Conservation (phyloP, 2,113 vertebrate species). For the Anhinga rufa region DNA sequence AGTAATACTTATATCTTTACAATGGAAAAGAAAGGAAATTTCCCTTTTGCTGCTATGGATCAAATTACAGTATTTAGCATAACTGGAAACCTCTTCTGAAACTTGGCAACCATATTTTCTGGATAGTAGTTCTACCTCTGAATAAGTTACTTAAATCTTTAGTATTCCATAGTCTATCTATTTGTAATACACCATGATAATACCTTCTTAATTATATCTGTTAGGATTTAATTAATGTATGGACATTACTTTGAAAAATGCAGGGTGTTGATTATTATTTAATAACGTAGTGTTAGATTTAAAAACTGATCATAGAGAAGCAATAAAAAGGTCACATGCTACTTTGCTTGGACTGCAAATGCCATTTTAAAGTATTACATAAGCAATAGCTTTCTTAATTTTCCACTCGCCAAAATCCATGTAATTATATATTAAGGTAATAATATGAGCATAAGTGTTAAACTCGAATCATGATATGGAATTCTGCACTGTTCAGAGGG, state of each 20-base stretch:
- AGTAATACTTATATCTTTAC: conserved; percentile 61
- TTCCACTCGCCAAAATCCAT: conserved; percentile 3
- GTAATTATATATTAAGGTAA: conserved; percentile 35
- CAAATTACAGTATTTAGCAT: conserved; percentile 42
- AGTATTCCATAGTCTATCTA: not conserved
- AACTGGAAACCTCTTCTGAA: conserved; percentile 26
- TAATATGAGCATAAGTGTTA: not conserved
- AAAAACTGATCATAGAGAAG: conserved; percentile 7
- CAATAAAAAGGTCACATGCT: not conserved
- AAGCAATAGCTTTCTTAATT: conserved; percentile 10
- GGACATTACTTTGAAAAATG: not conserved
- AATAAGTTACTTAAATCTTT: not conserved
- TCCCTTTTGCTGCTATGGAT: conserved; percentile 50
- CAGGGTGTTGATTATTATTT: not conserved
- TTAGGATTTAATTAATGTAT: not conserved
- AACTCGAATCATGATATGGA: not conserved
- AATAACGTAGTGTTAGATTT: conserved; percentile 33
- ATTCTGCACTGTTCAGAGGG: not conserved
- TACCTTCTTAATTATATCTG: not conserved
- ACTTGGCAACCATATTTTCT: not conserved
- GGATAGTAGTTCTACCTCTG: not conserved
- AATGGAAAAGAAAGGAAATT: conserved; percentile 58
- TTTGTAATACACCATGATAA: not conserved
- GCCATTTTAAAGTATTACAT: not conserved
- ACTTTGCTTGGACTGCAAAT: conserved; percentile 40